A percentile compares a stretch with the other conserved stretches of the same genome.
These are phyloP conservation scores for Gymnocypris eckloni DNA, from an alignment of 2,797 vertebrate species.

Conservation along the genomic window DNA sequence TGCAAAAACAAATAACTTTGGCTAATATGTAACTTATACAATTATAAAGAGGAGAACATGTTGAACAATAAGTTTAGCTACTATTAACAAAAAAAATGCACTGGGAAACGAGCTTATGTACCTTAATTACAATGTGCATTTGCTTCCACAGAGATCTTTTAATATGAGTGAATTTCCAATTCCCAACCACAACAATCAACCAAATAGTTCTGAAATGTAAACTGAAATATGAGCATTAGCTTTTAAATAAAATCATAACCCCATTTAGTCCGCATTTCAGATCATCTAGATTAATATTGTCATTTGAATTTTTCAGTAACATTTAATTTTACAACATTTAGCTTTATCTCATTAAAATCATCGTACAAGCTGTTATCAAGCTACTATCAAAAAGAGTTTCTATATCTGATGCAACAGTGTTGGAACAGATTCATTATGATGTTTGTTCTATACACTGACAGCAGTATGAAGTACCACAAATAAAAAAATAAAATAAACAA, in stretches of 20 bases:
- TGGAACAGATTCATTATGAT: not conserved
- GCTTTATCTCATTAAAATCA: not conserved
- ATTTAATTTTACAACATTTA: not conserved
- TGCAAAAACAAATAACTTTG: not conserved
- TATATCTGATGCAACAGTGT: too few relatives aligned
- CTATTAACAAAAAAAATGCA: not conserved
- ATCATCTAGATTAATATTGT: not conserved
- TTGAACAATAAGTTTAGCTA: not conserved
- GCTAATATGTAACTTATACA: not conserved
- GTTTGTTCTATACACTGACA: not conserved
- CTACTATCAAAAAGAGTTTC: not conserved
- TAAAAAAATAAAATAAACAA: not conserved
- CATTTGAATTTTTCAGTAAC: not conserved
- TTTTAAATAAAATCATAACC: not conserved
- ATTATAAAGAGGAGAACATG: not conserved
- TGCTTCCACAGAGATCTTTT: not conserved
- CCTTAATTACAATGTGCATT: not conserved
- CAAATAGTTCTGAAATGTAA: constrained; percentile 28
- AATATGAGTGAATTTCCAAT: not conserved
- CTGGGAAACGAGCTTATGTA: not conserved
- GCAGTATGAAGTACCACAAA: not conserved
- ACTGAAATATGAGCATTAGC: not conserved
- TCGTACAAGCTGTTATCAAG: not conserved
- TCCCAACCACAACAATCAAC: not conserved
- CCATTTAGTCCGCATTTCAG: not conserved